phyloP scores from a whole-genome alignment of 1,140 invertebrate genomes.

The Holotrichia oblita region DNA sequence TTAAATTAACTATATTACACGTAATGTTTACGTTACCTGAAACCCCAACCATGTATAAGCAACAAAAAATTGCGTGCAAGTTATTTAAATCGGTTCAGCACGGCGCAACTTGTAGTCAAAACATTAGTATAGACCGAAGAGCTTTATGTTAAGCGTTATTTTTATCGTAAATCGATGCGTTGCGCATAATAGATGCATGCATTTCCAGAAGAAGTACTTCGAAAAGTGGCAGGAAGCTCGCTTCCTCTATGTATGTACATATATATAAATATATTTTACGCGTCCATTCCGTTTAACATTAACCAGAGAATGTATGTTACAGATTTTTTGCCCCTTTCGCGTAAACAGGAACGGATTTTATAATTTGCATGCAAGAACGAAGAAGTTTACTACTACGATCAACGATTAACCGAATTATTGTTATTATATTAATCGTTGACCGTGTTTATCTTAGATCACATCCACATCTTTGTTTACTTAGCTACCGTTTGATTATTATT shows the following conservation, averaged over 20 bases:
- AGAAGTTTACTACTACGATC: too few species aligned
- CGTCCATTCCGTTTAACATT: neutral
- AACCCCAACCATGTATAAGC: neutral
- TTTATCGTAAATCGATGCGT: constrained; percentile 33
- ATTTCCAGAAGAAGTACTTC: constrained; percentile 27
- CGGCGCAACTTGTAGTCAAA: neutral
- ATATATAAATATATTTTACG: constrained; percentile 10
- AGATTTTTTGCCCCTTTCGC: constrained; percentile 16
- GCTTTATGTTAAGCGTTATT: constrained; percentile 22
- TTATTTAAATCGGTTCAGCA: neutral
- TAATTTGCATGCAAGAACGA: neutral
- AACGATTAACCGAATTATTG: too few species aligned
- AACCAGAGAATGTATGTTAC: neutral
- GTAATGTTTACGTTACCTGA: neutral
- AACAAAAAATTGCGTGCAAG: neutral
- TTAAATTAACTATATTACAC: too few species aligned
- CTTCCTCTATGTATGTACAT: constrained; percentile 1
- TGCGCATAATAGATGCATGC: constrained; percentile 26
- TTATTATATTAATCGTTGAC: too few species aligned
- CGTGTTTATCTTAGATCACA: too few species aligned
- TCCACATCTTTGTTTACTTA: too few species aligned
- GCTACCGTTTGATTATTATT: too few species aligned
- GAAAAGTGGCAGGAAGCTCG: constrained; percentile 32
- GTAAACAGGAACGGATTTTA: constrained; percentile 25
- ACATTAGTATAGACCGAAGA: constrained; percentile 1